phyloP scores from a whole-genome alignment of 2,797 vertebrate genomes.

The Decapterus maruadsi region DNA sequence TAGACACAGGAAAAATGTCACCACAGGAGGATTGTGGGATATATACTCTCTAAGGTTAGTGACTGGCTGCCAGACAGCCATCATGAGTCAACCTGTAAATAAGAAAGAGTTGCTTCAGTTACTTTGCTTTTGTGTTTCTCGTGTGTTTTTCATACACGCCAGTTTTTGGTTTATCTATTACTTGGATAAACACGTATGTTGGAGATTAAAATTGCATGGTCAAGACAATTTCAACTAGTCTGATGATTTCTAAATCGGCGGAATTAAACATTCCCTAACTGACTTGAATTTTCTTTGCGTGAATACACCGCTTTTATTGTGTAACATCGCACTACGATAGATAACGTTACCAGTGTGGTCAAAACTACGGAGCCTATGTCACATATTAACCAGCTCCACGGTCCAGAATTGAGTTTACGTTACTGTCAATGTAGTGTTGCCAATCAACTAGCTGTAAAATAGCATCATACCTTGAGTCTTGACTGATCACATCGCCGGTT shows the following conservation, averaged over 20 bases:
- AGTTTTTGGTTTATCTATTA: background rate
- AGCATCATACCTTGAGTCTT: constrained; percentile 47
- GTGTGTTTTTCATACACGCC: background rate
- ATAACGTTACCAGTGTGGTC: background rate
- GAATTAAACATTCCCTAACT: background rate
- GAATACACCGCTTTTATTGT: background rate
- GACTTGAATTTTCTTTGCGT: background rate
- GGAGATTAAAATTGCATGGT: background rate
- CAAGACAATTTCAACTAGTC: background rate
- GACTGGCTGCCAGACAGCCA: constrained; percentile 80
- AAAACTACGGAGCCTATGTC: background rate
- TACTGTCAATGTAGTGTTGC: background rate
- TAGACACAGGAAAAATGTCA: constrained; percentile 85
- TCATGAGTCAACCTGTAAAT: constrained; percentile 55
- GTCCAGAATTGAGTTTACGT: background rate
- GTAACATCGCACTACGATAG: no score
- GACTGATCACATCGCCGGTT: background rate
- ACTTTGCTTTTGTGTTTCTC: background rate
- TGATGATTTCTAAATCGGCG: background rate
- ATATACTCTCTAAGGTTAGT: constrained; percentile 77
- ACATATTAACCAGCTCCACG: background rate
- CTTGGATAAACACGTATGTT: background rate
- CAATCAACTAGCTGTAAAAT: background rate
- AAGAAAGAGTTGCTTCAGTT: constrained; percentile 12
- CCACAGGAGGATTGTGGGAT: constrained; percentile 79